A percentile compares a stretch with the other conserved stretches of the same genome.
phyloP scores from a whole-genome alignment of 1,140 invertebrate genomes.

The Drosophila nigrodunni region DNA sequence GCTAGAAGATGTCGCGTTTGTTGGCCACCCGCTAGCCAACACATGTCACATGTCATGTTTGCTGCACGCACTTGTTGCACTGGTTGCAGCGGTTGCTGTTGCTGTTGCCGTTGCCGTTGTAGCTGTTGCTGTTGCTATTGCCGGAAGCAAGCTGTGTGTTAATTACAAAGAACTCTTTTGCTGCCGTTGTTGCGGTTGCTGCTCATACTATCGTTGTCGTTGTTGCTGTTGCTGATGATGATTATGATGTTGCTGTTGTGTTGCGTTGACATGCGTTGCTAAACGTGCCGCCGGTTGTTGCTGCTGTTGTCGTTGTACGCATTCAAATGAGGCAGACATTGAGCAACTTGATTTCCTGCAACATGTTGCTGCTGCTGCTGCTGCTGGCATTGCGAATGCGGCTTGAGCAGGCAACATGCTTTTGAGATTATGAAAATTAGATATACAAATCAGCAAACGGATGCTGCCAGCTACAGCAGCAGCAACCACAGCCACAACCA shows the following conservation, averaged over 20 bases:
- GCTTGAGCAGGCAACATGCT: constrained; percentile 50
- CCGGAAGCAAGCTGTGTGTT: constrained; percentile 79
- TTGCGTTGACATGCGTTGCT: constrained; percentile 81
- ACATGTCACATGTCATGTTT: constrained; percentile 76
- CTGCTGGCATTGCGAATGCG: constrained; percentile 61
- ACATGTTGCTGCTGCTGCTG: constrained; percentile 64
- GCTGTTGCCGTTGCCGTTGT: constrained; percentile 26
- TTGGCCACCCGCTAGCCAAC: constrained; percentile 76
- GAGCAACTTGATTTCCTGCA: constrained; percentile 75
- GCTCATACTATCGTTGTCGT: constrained; percentile 29
- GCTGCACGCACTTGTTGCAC: constrained; percentile 63
- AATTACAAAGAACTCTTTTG: constrained; percentile 69
- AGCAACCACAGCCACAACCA: constrained; percentile 52
- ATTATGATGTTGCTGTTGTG: constrained; percentile 58
- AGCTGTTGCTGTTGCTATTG: constrained; percentile 40
- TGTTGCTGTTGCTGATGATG: constrained; percentile 45
- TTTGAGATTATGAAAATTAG: constrained; percentile 82
- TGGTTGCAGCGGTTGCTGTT: constrained; percentile 21
- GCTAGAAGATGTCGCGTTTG: constrained; percentile 76
- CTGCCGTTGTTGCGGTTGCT: constrained; percentile 18
- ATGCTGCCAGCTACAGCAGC: constrained; percentile 64
- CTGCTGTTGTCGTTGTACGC: constrained; percentile 45
- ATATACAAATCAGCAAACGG: constrained; percentile 84
- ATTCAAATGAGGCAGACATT: constrained; percentile 71
- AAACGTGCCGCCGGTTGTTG: constrained; percentile 71